Base-by-base conservation (phyloP, 2,797 vertebrate genomes). In the Spinibarbus caldwelli region DNA sequence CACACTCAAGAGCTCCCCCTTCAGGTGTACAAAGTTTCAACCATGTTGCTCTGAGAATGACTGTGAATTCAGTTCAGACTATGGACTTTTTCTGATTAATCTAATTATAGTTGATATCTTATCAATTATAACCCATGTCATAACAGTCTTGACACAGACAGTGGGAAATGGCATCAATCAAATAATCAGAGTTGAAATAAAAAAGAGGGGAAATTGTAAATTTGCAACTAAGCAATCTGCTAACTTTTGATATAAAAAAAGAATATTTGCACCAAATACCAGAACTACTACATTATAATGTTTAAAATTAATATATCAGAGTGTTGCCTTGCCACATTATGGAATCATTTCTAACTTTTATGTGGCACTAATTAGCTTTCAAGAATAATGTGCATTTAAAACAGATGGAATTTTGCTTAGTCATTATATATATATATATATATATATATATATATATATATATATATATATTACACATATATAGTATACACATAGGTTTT, bases 1-100 rank as follows among this genome's bases (percentile, higher is more conserved):
- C 17, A 19, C 9, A 12, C 41, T 31, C 76, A 85, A 47, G 75
- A 43, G 83, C 76, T 72, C 52, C 83, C 49, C 15, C 83, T 72
- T 71, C 1, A 36, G 66, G 66, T 29, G 23, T 14, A 34, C 34
- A 68, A 47, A 17, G 29, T 45, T 59, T 36, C 12, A 76, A 76
- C 14, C 29, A 45, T 1, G 8, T 5, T 9, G 52, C 7, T 38
- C 29, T 2, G 23, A 14, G 15, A 59, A 41, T 4, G 8, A 41
- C 17, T 21, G 5, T n/a, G 36, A 62, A 78, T 78, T 62, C 21
- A 29, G 10, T 34, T 75, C 19, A 19, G 36, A 41, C 36, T 41
- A 41, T 72, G 26, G 15, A 8, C 70, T 29, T 47, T 71, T 29
- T 72, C 14, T 72, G 15, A 72, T 29, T 5, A 72, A 72, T 47